Evolutionary conservation across 2,113 vertebrate genomes (phyloP).

Genomic region (Pungitius pungitius): DNA sequence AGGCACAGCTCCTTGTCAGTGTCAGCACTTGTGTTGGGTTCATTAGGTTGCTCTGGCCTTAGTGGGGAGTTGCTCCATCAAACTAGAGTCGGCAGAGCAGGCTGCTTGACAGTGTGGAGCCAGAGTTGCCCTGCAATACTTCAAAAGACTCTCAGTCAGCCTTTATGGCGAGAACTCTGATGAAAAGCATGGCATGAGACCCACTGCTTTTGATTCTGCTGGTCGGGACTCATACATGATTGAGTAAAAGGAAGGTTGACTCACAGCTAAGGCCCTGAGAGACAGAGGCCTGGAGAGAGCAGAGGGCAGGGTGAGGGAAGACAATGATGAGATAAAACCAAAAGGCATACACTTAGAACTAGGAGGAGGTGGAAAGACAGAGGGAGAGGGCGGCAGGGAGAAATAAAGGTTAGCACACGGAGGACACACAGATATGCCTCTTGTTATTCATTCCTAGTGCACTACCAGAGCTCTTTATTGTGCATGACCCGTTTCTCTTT

Average conservation of each 20-base stretch:
- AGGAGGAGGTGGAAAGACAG: slow-evolving; percentile 41
- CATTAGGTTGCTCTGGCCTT: slow-evolving; percentile 61
- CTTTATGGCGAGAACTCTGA: slow-evolving; percentile 58
- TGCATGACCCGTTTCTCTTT: slow-evolving; percentile 66
- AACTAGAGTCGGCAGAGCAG: slow-evolving; percentile 63
- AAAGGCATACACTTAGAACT: slow-evolving; percentile 23
- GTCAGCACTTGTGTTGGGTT: slow-evolving; percentile 58
- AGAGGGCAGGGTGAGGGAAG: slow-evolving; percentile 36
- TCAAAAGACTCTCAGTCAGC: slow-evolving; percentile 68
- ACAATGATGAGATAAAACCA: slow-evolving; percentile 41
- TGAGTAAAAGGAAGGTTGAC: slow-evolving; percentile 65
- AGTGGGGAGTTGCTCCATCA: slow-evolving; percentile 70
- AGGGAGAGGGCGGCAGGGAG: slow-evolving; percentile 13
- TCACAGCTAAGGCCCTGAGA: slow-evolving; percentile 51
- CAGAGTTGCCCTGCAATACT: slow-evolving; percentile 59
- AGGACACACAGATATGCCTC: slow-evolving; percentile 45
- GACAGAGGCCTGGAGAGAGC: slow-evolving; percentile 34
- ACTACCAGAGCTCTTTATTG: slow-evolving; percentile 66
- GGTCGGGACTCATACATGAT: slow-evolving; percentile 70
- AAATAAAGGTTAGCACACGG: slow-evolving; percentile 53
- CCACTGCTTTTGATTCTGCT: slow-evolving; percentile 64
- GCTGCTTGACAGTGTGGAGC: slow-evolving; percentile 51
- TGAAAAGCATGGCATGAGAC: slow-evolving; percentile 67
- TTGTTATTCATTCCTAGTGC: slow-evolving; percentile 60
- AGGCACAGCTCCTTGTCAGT: slow-evolving; percentile 48